Evolutionary conservation across 2,113 vertebrate species (phyloP).

Genomic region (Edolisoma coerulescens): DNA sequence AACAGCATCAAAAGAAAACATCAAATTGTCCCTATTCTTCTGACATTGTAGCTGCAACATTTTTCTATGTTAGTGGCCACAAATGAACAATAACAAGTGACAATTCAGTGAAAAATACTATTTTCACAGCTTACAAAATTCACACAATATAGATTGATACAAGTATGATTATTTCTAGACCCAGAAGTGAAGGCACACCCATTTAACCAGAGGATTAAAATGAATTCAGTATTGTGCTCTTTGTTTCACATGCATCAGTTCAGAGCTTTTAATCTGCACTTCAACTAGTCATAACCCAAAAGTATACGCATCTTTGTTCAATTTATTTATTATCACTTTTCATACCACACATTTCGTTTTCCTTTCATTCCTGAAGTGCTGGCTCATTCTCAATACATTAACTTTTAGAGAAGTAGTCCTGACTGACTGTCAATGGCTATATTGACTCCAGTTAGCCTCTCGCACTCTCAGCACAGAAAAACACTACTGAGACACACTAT

Average conservation of each 20-base stretch:
- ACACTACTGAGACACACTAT: background rate
- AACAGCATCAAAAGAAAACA: constrained; percentile 94
- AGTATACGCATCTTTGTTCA: constrained; percentile 43
- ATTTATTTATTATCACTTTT: constrained; percentile 61
- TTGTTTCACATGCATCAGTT: constrained; percentile 64
- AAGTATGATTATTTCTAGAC: constrained; percentile 81
- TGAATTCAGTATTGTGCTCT: constrained; percentile 68
- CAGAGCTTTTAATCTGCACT: constrained; percentile 66
- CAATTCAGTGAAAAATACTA: constrained; percentile 86
- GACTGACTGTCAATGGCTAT: constrained; percentile 48
- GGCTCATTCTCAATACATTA: constrained; percentile 58
- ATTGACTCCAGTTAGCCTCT: constrained; percentile 44
- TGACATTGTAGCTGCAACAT: constrained; percentile 91
- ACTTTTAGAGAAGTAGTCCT: constrained; percentile 57
- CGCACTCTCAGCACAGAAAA: constrained; percentile 23
- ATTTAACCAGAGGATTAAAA: constrained; percentile 77
- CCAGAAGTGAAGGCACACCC: constrained; percentile 58
- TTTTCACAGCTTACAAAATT: constrained; percentile 84
- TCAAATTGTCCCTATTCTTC: constrained; percentile 98
- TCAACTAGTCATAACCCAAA: constrained; percentile 47
- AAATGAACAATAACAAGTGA: constrained; percentile 92
- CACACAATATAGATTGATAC: constrained; percentile 84
- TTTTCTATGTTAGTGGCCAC: constrained; percentile 84
- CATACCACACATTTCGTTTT: constrained; percentile 26
- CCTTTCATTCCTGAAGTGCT: constrained; percentile 51